Evolutionary conservation across 2,113 vertebrate species (phyloP).

Genomic region (Calyptommatus sinebrachiatus): DNA sequence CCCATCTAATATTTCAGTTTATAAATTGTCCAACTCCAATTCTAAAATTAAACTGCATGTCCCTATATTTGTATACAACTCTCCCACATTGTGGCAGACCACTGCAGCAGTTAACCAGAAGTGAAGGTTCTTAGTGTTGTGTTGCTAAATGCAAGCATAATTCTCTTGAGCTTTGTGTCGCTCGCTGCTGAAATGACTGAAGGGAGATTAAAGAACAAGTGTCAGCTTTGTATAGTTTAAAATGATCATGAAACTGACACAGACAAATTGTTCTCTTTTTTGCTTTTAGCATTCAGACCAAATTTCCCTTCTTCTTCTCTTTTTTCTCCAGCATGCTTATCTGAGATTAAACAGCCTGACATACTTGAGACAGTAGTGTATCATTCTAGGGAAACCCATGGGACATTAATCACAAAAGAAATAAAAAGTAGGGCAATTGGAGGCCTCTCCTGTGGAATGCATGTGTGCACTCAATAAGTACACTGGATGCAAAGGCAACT

Average conservation of each 20-base stretch:
- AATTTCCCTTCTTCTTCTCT: not conserved
- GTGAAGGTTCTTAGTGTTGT: not conserved
- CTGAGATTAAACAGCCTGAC: not conserved
- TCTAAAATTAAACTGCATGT: not conserved
- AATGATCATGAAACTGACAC: not conserved
- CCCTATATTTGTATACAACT: not conserved
- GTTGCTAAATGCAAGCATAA: not conserved
- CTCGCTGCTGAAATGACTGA: not conserved
- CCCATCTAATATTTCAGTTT: not conserved
- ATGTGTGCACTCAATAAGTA: not conserved
- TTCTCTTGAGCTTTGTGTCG: not conserved
- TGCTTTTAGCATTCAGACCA: not conserved
- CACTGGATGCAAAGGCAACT: not conserved
- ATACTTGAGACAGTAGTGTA: not conserved
- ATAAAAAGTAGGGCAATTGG: constrained; percentile 1
- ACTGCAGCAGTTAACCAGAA: too few relatives aligned
- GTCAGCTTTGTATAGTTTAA: not conserved
- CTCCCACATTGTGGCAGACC: not conserved
- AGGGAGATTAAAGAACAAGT: not conserved
- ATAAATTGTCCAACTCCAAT: not conserved
- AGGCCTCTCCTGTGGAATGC: constrained; percentile 8
- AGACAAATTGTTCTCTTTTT: too few relatives aligned
- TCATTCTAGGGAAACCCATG: not conserved
- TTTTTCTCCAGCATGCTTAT: not conserved
- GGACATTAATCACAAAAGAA: not conserved